A percentile compares a stretch with the other conserved stretches of the same genome.
These are phyloP conservation scores for Drosophila jambulina DNA, from an alignment of 1,140 invertebrate genomes.

Conservation along the genomic window DNA sequence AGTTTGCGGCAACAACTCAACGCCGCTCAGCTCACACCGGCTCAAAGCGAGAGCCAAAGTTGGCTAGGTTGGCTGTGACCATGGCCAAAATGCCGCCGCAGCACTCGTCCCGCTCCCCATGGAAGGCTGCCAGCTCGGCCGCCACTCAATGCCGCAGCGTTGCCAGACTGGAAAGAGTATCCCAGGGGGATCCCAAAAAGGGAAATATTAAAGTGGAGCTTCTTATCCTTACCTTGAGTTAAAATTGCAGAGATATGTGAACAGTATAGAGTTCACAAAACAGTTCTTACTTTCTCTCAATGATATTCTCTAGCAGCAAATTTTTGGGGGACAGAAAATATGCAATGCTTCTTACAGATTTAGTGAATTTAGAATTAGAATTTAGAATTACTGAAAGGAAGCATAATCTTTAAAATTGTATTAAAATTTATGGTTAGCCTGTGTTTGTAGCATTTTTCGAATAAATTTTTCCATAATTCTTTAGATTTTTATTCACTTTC, in stretches of 20 bases:
- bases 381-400: no score
- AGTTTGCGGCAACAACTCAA: constrained; percentile 78
- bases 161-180: constrained; percentile 15
- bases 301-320: background rate
- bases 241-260: background rate
- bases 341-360: no score
- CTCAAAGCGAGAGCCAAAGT: constrained; percentile 74
- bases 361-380: no score
- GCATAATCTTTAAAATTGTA: no score
- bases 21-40: constrained; percentile 34
- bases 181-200: no score
- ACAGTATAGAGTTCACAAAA: background rate
- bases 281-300: background rate
- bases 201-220: background rate
- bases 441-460: no score
- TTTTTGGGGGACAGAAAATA: background rate
- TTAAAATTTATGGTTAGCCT: no score
- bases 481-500: background rate
- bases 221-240: no score
- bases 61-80: constrained; percentile 59
- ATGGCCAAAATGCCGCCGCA: constrained; percentile 66
- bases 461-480: accelerated
- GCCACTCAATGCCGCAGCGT: constrained; percentile 25
- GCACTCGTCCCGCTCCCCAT: constrained; percentile 17
- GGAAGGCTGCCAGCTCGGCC: constrained; percentile 62